Conservation (phyloP, 1,140 invertebrate genomes). For the Drosophila dunni region DNA sequence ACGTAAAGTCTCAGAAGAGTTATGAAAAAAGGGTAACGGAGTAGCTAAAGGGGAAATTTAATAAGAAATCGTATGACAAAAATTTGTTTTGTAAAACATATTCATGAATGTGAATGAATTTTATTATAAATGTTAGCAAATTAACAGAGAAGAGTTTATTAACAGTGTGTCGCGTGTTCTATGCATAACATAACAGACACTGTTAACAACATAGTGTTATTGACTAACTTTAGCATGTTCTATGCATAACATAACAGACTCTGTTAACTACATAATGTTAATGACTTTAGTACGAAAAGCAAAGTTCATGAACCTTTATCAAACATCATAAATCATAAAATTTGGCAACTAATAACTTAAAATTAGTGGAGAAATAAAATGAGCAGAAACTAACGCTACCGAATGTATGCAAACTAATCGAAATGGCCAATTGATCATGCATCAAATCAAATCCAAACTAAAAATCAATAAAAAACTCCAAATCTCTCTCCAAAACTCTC, state of each 20-base stretch:
- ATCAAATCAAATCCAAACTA: constrained; percentile 16
- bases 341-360: neutral
- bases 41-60: neutral
- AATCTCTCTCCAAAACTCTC: constrained; percentile 35
- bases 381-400: neutral
- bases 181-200: neutral
- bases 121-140: too few species aligned
- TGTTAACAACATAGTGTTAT: neutral
- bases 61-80: too few species aligned
- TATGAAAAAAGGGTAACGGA: neutral
- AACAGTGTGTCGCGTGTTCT: neutral
- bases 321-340: neutral
- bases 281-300: too few species aligned
- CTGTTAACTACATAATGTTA: neutral
- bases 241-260: neutral
- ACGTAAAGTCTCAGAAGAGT: neutral
- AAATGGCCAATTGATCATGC: neutral
- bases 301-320: neutral
- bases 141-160: too few species aligned
- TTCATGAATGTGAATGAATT: too few species aligned
- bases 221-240: neutral
- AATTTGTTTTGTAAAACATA: too few species aligned
- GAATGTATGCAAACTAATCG: constrained; percentile 14
- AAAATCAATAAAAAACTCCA: constrained; percentile 7
- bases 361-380: neutral